Percentiles rank a stretch among this genome's conserved stretches.
Conservation (phyloP, 2,113 vertebrate genomes). For the Nymphicus hollandicus region DNA sequence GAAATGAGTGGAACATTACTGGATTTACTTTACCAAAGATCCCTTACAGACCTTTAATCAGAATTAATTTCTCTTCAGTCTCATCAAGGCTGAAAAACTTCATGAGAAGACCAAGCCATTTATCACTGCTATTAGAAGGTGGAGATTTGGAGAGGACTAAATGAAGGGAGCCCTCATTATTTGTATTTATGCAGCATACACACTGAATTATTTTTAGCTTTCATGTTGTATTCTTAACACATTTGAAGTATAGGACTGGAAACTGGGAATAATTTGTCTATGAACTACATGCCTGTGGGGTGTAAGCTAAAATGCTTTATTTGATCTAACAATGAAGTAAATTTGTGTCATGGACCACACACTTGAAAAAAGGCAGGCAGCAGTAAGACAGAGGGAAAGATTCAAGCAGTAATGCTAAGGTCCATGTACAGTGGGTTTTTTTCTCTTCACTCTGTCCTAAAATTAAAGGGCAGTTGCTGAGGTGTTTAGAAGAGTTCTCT, state of each 20-base stretch:
- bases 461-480: not conserved
- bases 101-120: constrained; percentile 9
- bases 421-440: not conserved
- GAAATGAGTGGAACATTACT: not conserved
- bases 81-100: constrained; percentile 35
- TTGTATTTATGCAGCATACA: constrained; percentile 1
- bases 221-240: constrained; percentile 10
- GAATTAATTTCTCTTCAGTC: constrained; percentile 19
- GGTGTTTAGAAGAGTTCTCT: not conserved
- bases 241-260: constrained; percentile 32
- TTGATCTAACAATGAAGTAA: constrained; percentile 50
- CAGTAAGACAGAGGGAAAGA: not conserved
- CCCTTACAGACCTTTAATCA: not conserved
- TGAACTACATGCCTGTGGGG: constrained; percentile 39
- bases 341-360: constrained; percentile 50
- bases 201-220: constrained; percentile 21
- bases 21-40: constrained; percentile 5
- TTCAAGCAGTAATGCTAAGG: not conserved
- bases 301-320: constrained; percentile 37
- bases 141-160: not conserved
- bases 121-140: constrained; percentile 5
- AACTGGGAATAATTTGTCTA: constrained; percentile 60
- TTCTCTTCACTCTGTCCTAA: not conserved
- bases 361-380: constrained; percentile 13
- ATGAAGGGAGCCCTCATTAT: not conserved